Percentiles rank a stretch among this genome's conserved stretches.
These are phyloP conservation scores for Maniola jurtina DNA, from an alignment of 1,140 invertebrate species.

Conservation along the genomic window DNA sequence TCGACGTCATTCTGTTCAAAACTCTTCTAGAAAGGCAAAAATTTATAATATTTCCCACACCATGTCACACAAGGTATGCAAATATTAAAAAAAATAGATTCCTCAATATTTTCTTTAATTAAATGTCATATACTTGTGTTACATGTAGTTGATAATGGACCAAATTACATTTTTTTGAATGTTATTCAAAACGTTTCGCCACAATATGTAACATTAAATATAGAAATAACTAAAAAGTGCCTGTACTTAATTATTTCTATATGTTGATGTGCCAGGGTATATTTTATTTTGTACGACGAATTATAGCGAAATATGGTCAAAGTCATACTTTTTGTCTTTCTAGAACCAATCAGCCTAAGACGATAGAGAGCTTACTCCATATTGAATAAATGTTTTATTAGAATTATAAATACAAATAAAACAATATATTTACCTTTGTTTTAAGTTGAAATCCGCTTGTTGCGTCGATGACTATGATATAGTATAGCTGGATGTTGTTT, in stretches of 20 bases:
- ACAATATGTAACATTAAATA: not conserved
- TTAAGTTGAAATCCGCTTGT: constrained; percentile 71
- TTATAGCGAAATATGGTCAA: not conserved
- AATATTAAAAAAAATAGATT: constrained; percentile 33
- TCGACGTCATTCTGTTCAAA: constrained; percentile 50
- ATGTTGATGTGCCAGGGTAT: not conserved
- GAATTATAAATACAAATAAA: constrained; percentile 64
- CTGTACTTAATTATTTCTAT: constrained; percentile 29
- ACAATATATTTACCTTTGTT: constrained; percentile 73
- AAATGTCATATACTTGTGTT: not conserved
- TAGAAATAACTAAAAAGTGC: constrained; percentile 29
- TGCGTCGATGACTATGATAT: constrained; percentile 59
- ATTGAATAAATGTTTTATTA: constrained; percentile 74
- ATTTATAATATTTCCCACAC: constrained; percentile 9
- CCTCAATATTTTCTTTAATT: constrained; percentile 36
- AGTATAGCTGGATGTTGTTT: constrained; percentile 63
- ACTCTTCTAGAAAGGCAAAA: constrained; percentile 50
- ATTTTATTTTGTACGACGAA: constrained; percentile 6
- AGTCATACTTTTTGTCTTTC: constrained; percentile 46
- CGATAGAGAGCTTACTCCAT: constrained; percentile 73
- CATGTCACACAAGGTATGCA: constrained; percentile 15
- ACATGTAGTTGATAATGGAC: constrained; percentile 1
- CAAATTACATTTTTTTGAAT: not conserved
- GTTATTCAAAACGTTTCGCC: constrained; percentile 1
- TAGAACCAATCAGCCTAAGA: constrained; percentile 68